Conservation (phyloP, 2,113 vertebrate species). For the Pseudorasbora parva region DNA sequence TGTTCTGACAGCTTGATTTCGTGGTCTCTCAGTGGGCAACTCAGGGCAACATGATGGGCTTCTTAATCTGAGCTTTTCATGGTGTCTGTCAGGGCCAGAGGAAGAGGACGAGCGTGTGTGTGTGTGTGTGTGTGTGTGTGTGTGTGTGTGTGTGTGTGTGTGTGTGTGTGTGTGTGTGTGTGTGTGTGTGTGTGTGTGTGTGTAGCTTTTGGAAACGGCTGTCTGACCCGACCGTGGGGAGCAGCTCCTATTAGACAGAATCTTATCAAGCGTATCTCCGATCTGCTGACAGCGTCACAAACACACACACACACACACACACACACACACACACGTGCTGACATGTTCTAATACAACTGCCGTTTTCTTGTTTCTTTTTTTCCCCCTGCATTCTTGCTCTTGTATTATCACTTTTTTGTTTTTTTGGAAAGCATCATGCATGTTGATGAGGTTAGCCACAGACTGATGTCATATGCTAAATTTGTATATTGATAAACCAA, state of each 20-base stretch:
- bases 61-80: constrained; percentile 92
- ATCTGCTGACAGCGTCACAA: constrained; percentile 60
- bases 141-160: neutral
- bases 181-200: neutral
- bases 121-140: constrained; percentile 9
- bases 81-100: constrained; percentile 82
- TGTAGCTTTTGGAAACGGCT: constrained; percentile 79
- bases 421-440: neutral
- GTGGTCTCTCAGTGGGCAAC: constrained; percentile 85
- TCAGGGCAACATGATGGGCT: constrained; percentile 89
- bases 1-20: constrained; percentile 94
- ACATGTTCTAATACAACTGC: constrained; percentile 21
- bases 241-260: constrained; percentile 90
- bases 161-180: too few relatives aligned
- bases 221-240: constrained; percentile 89
- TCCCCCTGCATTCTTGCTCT: neutral
- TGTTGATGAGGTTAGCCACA: neutral
- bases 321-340: constrained; percentile 13
- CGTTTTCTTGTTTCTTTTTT: neutral
- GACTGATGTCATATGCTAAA: neutral
- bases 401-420: neutral
- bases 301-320: constrained; percentile 41
- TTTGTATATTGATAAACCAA: neutral
- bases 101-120: constrained; percentile 47
- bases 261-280: constrained; percentile 83